Conservation (phyloP, 2,888 invertebrate genomes). For the Netelia virgata region DNA sequence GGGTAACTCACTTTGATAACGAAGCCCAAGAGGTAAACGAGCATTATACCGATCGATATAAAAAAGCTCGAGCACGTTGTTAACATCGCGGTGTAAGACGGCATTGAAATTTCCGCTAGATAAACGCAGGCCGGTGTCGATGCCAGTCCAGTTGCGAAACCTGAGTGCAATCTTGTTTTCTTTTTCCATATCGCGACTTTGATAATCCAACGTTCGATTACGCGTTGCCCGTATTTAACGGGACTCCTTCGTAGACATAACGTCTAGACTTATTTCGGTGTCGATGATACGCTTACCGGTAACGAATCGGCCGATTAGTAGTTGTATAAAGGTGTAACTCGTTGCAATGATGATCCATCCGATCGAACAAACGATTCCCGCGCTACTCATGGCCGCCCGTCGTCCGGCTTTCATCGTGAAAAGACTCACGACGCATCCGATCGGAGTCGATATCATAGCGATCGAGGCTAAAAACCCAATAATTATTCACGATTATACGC, state of each 20-base stretch:
- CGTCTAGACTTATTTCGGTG: too few species aligned
- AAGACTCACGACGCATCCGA: conserved; percentile 84
- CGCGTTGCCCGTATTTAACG: too few species aligned
- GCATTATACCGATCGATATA: conserved; percentile 84
- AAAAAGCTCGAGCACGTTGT: conserved; percentile 85
- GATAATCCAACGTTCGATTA: too few species aligned
- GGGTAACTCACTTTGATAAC: conserved; percentile 80
- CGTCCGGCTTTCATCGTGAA: conserved; percentile 85
- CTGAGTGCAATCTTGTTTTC: conserved; percentile 67
- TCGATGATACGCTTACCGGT: conserved; percentile 74
- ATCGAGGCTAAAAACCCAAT: conserved; percentile 83
- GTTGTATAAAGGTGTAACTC: conserved; percentile 76
- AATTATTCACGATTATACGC: neutral
- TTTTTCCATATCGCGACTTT: neutral
- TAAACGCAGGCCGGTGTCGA: conserved; percentile 86
- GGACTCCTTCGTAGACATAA: too few species aligned
- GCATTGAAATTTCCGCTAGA: conserved; percentile 85
- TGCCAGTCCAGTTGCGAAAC: conserved; percentile 85
- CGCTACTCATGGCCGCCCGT: conserved; percentile 82
- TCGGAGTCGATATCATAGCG: conserved; percentile 85
- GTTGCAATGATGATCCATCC: conserved; percentile 86
- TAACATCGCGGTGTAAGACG: conserved; percentile 84
- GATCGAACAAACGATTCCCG: conserved; percentile 84
- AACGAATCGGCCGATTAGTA: conserved; percentile 84
- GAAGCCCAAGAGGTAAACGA: conserved; percentile 85